phyloP scores from a whole-genome alignment of 23 tunicate genomes.

The Ascidia mentula region DNA sequence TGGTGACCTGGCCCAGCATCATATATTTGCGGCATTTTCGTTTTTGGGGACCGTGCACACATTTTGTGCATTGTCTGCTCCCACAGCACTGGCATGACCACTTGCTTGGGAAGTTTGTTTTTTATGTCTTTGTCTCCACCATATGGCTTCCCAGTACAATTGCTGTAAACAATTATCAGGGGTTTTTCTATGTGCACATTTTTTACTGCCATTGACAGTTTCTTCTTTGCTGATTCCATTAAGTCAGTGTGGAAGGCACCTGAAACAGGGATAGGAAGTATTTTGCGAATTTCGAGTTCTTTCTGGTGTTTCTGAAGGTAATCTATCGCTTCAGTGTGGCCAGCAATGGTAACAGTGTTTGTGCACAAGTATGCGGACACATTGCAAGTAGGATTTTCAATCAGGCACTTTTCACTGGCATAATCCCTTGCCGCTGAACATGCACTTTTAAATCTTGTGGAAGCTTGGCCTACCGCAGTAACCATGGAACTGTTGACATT shows the following conservation, averaged over 20 bases:
- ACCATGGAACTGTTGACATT: constrained; percentile 45
- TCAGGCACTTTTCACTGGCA: constrained; percentile 20
- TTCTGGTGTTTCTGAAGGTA: constrained; percentile 27
- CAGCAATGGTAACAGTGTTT: constrained; percentile 69
- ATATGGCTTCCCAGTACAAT: constrained; percentile 61
- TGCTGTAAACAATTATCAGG: constrained; percentile 57
- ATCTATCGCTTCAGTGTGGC: constrained; percentile 60
- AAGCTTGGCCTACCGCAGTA: constrained; percentile 39
- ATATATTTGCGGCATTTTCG: not conserved
- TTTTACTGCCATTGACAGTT: constrained; percentile 25
- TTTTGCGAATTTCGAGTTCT: constrained; percentile 31
- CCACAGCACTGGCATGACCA: constrained; percentile 67
- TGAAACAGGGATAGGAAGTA: constrained; percentile 58
- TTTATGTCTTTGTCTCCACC: constrained; percentile 31
- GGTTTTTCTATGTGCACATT: constrained; percentile 36
- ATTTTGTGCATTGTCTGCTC: constrained; percentile 63
- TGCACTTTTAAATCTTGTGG: constrained; percentile 57
- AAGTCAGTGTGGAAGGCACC: constrained; percentile 83
- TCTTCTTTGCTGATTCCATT: constrained; percentile 51
- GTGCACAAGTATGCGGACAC: constrained; percentile 69
- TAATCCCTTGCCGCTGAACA: constrained; percentile 68
- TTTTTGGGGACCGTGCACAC: constrained; percentile 21
- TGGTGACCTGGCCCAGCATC: constrained; percentile 11
- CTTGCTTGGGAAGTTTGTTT: constrained; percentile 38
- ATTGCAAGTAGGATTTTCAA: constrained; percentile 56